These are phyloP conservation scores for Cartodere bifasciata DNA, from an alignment of 2,888 invertebrate species.

Conservation along the genomic window DNA sequence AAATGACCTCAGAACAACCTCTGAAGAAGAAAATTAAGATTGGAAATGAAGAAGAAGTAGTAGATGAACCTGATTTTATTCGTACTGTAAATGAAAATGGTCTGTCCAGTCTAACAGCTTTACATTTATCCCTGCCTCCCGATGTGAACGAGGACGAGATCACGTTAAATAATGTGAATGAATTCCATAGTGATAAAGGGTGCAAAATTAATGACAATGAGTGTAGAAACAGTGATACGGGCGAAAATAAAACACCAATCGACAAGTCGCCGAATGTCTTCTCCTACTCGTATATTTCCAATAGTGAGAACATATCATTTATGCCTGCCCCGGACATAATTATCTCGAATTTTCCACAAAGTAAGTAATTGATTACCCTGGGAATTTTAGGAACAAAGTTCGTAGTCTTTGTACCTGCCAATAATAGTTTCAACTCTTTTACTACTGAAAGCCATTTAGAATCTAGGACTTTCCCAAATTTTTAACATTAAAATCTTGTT, in stretches of 20 bases:
- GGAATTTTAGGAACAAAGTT: too few species aligned
- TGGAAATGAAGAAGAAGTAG: conserved; percentile 43
- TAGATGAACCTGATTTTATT: conserved; percentile 44
- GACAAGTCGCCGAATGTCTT: conserved; percentile 9
- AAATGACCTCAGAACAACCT: conserved; percentile 70
- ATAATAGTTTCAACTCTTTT: too few species aligned
- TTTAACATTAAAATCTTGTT: too few species aligned
- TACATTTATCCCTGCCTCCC: conserved; percentile 26
- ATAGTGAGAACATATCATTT: conserved; percentile 20
- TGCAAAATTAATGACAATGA: conserved; percentile 13
- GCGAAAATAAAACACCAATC: conserved; percentile 10
- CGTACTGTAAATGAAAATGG: conserved; percentile 37
- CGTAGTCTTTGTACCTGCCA: too few species aligned
- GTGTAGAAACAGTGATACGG: conserved; percentile 17
- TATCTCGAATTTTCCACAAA: conserved; percentile 11
- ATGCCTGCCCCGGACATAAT: conserved; percentile 24
- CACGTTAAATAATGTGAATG: conserved; percentile 24
- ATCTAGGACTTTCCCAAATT: too few species aligned
- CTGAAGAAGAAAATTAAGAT: conserved; percentile 73
- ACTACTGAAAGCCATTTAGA: too few species aligned
- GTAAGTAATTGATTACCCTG: conserved; percentile 1
- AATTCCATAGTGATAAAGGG: conserved; percentile 17
- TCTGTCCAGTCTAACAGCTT: conserved; percentile 26
- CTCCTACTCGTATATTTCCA: conserved; percentile 10
- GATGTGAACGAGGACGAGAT: conserved; percentile 30